Base-by-base conservation (phyloP, 2,888 invertebrate species). In the Myopa testacea region DNA sequence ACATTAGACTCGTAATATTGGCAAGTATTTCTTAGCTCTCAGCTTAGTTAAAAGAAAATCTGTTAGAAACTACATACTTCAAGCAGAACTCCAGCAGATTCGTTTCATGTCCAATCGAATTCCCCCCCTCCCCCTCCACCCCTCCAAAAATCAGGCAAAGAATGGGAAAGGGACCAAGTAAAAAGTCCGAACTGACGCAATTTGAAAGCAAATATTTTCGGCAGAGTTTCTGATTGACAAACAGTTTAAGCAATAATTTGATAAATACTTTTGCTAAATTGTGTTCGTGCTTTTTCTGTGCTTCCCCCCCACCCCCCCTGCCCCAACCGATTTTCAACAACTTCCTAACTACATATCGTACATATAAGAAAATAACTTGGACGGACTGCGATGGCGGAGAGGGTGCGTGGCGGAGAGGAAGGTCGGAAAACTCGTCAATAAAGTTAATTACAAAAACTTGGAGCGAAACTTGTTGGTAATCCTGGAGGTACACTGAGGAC, bases 381-480 rank as follows among this genome's bases (percentile, higher is more conserved):
- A 6, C 16, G 4, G 4, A 52, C 10, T 14, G 52, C 10, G 8
- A 52, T 8, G 52, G 14, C 52, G 26, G 26, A 1, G 52, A 1
- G 2, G 52, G 52, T 58, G n/a, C 1, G n/a, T 1, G 58, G n/a
- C 58, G 58, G 2, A 12, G 1, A 62, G 10, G n/a, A 58, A 58
- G 58, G 67, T 10, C n/a, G 37, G 52, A 65, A 65, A 65, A 68
- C 67, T 45, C 75, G 68, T 34, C 74, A 75, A 65, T 63, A 69
- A 75, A 75, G 75, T 69, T 69, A 69, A 75, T 75, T 75, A 75
- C 40, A 52, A 75, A 45, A 68, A 68, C 52, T 68, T 75, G 52
- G 67, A 67, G 67, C 67, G 58, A 68, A 75, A 75, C 68, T 68
- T 69, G 50, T 37, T 68, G 38, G 75, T 52, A 58, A 68, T 50